phyloP scores from a whole-genome alignment of 2,888 invertebrate genomes.

The Mycalesis mineus region DNA sequence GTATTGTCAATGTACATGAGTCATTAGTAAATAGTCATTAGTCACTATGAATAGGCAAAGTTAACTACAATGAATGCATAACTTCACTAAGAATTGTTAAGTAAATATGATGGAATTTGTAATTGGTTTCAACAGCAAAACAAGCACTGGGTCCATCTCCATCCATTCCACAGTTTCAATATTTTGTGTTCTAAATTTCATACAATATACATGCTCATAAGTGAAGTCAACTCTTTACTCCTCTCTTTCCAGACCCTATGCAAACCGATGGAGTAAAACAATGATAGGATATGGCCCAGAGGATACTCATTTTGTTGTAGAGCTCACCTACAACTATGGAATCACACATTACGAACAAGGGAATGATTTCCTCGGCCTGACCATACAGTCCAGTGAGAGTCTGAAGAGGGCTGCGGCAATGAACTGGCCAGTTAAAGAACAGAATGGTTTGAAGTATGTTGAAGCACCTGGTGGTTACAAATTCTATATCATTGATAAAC shows the following conservation, averaged over 20 bases:
- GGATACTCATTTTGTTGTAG: conserved; percentile 95
- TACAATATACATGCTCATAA: too few species aligned
- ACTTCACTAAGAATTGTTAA: too few species aligned
- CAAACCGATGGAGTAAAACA: conserved; percentile 99
- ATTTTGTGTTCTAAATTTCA: too few species aligned
- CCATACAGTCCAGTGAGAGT: conserved; percentile 87
- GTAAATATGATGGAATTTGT: too few species aligned
- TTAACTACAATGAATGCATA: too few species aligned
- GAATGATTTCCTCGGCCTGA: conserved; percentile 94
- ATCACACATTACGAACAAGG: conserved; percentile 91
- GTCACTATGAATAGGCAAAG: too few species aligned
- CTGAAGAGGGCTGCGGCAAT: conserved; percentile 83
- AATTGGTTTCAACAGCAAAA: too few species aligned
- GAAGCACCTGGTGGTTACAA: conserved; percentile 96
- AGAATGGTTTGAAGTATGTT: conserved; percentile 80
- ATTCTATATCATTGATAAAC: conserved; percentile 87
- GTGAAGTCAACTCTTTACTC: too few species aligned
- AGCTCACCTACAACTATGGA: conserved; percentile 98
- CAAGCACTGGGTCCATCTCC: too few species aligned
- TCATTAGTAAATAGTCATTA: not conserved
- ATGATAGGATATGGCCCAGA: conserved; percentile 99
- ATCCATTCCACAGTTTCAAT: too few species aligned
- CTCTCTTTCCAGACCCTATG: conserved; percentile 87
- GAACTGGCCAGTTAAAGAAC: conserved; percentile 85
- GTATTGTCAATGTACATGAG: conserved; percentile 12